A percentile compares a stretch with the other conserved stretches of the same genome.
Conservation (phyloP, 1,140 invertebrate genomes). For the Drosophila funebris region DNA sequence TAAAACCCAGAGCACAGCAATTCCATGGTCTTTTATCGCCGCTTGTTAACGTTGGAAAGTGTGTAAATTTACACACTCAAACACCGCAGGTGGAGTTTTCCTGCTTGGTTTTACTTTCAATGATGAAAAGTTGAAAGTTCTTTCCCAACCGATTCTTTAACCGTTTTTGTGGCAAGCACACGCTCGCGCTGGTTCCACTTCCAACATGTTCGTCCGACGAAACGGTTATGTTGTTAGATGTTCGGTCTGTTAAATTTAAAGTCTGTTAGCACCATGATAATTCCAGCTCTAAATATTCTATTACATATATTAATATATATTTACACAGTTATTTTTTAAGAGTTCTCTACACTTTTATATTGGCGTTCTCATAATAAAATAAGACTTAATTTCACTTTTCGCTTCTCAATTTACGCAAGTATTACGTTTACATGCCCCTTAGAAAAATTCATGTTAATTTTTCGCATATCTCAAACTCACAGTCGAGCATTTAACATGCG, state of each 20-base stretch:
- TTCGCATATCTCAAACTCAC: background rate
- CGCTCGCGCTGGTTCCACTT: slow-evolving; percentile 1
- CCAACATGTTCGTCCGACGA: slow-evolving; percentile 17
- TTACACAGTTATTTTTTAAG: no score
- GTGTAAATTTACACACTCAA: slow-evolving; percentile 74
- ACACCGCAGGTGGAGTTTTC: slow-evolving; percentile 47
- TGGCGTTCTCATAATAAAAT: no score
- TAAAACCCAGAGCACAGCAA: slow-evolving; percentile 11
- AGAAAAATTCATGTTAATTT: background rate
- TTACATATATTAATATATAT: no score
- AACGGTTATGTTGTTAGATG: slow-evolving; percentile 11
- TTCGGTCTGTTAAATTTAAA: slow-evolving; percentile 26
- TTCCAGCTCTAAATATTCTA: background rate
- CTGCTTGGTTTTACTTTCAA: slow-evolving; percentile 67
- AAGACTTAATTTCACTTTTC: no score
- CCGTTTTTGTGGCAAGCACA: background rate
- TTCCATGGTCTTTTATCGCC: slow-evolving; percentile 57
- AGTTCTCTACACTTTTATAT: no score
- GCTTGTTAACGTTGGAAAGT: slow-evolving; percentile 71
- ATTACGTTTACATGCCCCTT: background rate
- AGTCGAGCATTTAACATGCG: background rate
- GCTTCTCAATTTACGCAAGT: background rate
- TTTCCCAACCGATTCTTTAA: slow-evolving; percentile 11
- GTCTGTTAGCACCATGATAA: background rate
- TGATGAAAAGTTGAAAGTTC: slow-evolving; percentile 30